Percentiles rank a stretch among this genome's conserved stretches.
These are phyloP conservation scores for Tokudaia muenninki DNA, from an alignment of 2,797 vertebrate genomes.

Conservation along the genomic window DNA sequence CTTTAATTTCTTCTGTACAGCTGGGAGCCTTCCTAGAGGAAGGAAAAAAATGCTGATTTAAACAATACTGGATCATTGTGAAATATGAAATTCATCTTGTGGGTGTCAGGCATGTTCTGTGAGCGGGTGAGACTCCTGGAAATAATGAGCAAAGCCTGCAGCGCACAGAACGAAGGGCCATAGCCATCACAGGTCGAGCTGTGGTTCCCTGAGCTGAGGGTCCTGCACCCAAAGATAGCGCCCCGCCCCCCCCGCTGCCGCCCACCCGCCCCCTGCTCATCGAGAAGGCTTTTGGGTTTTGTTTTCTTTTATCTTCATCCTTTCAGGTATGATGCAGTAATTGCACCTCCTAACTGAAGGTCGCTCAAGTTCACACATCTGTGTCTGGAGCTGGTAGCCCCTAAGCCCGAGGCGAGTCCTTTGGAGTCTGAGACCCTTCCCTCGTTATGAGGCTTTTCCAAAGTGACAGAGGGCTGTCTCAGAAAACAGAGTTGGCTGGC, in stretches of 20 bases:
- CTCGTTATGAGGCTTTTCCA: neutral
- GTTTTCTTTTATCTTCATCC: neutral
- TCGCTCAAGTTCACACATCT: neutral
- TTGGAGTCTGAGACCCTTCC: neutral
- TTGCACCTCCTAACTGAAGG: neutral
- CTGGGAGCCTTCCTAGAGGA: slow-evolving; percentile 15
- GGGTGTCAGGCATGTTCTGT: neutral
- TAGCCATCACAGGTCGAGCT: rapidly evolving
- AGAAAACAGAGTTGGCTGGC: too few species aligned
- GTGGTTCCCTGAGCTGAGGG: rapidly evolving
- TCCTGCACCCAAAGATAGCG: too few species aligned
- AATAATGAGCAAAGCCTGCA: rapidly evolving
- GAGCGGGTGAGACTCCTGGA: neutral
- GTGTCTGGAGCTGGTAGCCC: neutral
- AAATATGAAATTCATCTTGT: slow-evolving; percentile 11
- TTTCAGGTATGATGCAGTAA: rapidly evolving
- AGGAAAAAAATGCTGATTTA: slow-evolving; percentile 32
- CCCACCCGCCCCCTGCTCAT: too few species aligned
- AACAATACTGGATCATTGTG: neutral
- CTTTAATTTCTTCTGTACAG: neutral
- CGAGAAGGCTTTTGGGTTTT: rapidly evolving
- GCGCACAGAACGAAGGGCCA: rapidly evolving
- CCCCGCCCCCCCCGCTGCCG: too few species aligned
- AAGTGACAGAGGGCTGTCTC: neutral
- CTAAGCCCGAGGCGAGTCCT: neutral